Conservation (phyloP, 2,797 vertebrate species). For the Knipowitschia caucasica region DNA sequence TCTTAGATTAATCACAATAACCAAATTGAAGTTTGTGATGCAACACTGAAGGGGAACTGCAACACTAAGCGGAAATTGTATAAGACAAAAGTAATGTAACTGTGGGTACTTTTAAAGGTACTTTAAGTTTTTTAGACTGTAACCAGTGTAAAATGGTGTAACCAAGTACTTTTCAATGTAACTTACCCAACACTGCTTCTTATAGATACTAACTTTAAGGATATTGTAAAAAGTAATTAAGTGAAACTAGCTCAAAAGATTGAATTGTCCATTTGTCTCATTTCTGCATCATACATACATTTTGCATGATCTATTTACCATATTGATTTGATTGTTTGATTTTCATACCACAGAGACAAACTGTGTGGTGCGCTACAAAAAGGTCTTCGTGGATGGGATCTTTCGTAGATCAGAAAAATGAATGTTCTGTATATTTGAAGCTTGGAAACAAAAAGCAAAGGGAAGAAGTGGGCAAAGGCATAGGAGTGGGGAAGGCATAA, state of each 20-base stretch:
- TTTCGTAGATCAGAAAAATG: not conserved
- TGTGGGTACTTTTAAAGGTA: no score
- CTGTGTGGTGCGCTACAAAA: conserved; percentile 31
- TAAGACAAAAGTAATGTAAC: no score
- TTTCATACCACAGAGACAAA: conserved; percentile 35
- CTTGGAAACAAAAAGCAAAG: conserved; percentile 35
- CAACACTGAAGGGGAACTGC: no score
- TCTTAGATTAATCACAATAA: not conserved
- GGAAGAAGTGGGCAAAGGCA: conserved; percentile 23
- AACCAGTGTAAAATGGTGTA: no score
- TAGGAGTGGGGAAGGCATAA: conserved; percentile 29
- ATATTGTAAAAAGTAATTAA: not conserved
- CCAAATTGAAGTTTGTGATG: no score
- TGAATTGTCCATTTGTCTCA: not conserved
- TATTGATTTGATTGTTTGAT: not conserved
- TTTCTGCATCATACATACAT: no score
- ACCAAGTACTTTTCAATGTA: no score
- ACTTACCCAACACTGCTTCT: no score
- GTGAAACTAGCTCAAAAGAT: not conserved
- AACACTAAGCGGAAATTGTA: no score
- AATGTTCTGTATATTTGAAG: conserved; percentile 7
- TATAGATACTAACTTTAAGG: not conserved
- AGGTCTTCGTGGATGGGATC: not conserved
- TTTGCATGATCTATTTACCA: no score
- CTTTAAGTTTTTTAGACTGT: no score